Evolutionary conservation across 1,140 invertebrate species (phyloP).

Genomic region (Lepidurus couesii): DNA sequence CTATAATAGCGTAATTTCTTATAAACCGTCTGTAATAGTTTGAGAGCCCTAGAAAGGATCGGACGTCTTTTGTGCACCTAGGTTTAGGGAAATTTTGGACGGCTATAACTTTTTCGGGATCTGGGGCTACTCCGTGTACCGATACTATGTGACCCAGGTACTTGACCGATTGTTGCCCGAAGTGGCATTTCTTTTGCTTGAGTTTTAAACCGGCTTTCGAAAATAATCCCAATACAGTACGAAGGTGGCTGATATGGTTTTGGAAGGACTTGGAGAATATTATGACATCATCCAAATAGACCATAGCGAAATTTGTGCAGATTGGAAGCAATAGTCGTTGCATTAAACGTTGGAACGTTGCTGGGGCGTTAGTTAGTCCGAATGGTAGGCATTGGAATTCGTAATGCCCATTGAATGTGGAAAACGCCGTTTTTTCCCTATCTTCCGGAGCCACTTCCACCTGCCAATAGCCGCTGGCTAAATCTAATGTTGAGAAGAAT

Average conservation of each 20-base stretch:
- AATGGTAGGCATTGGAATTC: slow-evolving; percentile 43
- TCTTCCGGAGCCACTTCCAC: slow-evolving; percentile 43
- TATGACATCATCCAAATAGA: slow-evolving; percentile 53
- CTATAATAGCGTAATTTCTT: slow-evolving; percentile 41
- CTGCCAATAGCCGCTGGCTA: slow-evolving; percentile 49
- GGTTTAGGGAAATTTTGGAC: slow-evolving; percentile 41
- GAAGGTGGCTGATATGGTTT: slow-evolving; percentile 40
- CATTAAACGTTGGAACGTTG: slow-evolving; percentile 45
- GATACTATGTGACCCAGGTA: slow-evolving; percentile 45
- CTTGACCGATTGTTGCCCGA: slow-evolving; percentile 39
- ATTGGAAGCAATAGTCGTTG: slow-evolving; percentile 40
- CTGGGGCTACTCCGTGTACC: slow-evolving; percentile 41
- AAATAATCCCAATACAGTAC: slow-evolving; percentile 30
- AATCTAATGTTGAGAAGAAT: slow-evolving; percentile 48
- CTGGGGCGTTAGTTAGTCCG: slow-evolving; percentile 43
- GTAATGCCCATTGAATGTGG: slow-evolving; percentile 43
- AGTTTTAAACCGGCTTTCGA: slow-evolving; percentile 37
- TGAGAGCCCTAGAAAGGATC: slow-evolving; percentile 44
- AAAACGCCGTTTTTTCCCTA: slow-evolving; percentile 46
- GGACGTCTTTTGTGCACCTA: slow-evolving; percentile 40
- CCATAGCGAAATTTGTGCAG: slow-evolving; percentile 41
- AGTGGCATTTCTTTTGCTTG: slow-evolving; percentile 40
- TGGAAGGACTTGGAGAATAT: slow-evolving; percentile 42
- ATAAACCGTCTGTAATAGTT: slow-evolving; percentile 46
- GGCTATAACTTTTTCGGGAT: slow-evolving; percentile 43